phyloP scores from a whole-genome alignment of 2,888 invertebrate species.

The Pherbina coryleti region DNA sequence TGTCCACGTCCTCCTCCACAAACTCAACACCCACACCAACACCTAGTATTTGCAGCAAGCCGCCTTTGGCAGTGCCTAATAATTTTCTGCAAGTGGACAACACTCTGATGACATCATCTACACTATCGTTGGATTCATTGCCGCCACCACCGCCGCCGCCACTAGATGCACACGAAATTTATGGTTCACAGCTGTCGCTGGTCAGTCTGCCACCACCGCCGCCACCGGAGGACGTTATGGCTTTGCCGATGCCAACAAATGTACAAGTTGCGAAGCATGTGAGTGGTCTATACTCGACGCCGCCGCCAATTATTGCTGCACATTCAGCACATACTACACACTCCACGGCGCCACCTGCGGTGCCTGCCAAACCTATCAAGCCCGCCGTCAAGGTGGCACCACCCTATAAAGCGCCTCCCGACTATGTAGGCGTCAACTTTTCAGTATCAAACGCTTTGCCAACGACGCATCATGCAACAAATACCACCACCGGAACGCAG shows the following conservation, averaged over 20 bases:
- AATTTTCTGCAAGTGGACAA: constrained; percentile 31
- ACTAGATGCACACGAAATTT: constrained; percentile 63
- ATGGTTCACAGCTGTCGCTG: constrained; percentile 79
- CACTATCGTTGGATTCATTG: constrained; percentile 82
- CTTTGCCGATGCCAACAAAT: not conserved
- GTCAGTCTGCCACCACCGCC: constrained; percentile 82
- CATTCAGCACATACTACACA: constrained; percentile 28
- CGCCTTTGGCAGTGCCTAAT: constrained; percentile 42
- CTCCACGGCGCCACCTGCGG: constrained; percentile 54
- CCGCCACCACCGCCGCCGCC: constrained; percentile 74
- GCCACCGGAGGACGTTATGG: constrained; percentile 63
- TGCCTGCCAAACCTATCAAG: constrained; percentile 64
- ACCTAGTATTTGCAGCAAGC: constrained; percentile 66
- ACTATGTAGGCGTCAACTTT: constrained; percentile 57
- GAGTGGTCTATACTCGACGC: not conserved
- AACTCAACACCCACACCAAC: constrained; percentile 69
- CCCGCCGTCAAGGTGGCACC: constrained; percentile 66
- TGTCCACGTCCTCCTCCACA: constrained; percentile 63
- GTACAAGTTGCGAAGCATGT: not conserved
- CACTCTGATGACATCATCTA: constrained; percentile 77
- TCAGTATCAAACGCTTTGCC: constrained; percentile 47
- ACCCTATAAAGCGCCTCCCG: constrained; percentile 69
- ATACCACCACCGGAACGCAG: constrained; percentile 47
- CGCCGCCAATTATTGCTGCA: not conserved
- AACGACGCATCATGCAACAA: constrained; percentile 40